Evolutionary conservation across 2,113 vertebrate species (phyloP).

Genomic region (Nycticebus coucang): DNA sequence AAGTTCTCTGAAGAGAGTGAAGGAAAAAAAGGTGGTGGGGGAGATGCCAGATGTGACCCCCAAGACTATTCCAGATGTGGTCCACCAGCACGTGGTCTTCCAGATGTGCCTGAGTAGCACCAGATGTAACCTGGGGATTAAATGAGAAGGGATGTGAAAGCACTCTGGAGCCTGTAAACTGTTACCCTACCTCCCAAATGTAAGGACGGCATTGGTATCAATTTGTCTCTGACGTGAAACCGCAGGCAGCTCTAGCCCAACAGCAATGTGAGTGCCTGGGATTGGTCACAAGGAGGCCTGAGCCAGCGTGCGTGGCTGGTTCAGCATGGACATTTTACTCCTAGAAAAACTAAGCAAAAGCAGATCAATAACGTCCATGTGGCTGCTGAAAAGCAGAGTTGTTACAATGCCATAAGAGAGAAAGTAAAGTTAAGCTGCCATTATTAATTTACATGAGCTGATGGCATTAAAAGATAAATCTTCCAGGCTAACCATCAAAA

Average conservation of each 20-base stretch:
- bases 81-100: not conserved
- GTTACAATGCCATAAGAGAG: not conserved
- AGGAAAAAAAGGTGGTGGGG: not conserved
- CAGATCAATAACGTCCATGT: no score
- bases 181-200: not conserved
- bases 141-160: not conserved
- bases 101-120: slow-evolving; percentile 10
- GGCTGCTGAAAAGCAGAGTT: not conserved
- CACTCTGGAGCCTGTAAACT: not conserved
- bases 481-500: not conserved
- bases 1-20: not conserved
- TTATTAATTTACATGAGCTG: not conserved
- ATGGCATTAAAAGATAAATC: not conserved
- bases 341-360: not conserved
- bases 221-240: not conserved
- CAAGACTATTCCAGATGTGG: not conserved
- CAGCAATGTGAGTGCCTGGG: not conserved
- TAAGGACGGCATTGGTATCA: not conserved
- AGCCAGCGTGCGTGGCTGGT: not conserved
- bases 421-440: not conserved
- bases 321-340: not conserved
- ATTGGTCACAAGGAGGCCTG: not conserved
- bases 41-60: not conserved
- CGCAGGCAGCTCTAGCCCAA: not conserved
- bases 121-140: not conserved